Percentiles rank a stretch among this genome's conserved stretches.
phyloP scores from a whole-genome alignment of 1,140 invertebrate genomes.

The Ruditapes philippinarum region DNA sequence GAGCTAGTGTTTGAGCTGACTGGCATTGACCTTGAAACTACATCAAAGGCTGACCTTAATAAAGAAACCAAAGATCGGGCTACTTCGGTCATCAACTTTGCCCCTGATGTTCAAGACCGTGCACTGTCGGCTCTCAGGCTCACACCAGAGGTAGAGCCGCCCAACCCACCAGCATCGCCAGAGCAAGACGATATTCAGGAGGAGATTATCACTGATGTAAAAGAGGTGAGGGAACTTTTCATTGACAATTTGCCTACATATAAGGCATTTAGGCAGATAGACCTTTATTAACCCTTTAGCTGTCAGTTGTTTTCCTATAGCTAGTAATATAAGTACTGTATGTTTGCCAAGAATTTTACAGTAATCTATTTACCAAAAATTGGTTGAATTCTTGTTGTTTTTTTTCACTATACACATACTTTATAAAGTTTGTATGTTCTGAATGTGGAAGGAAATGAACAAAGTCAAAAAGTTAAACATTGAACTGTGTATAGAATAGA shows the following conservation, averaged over 20 bases:
- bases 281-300: neutral
- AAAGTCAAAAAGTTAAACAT: too few relatives aligned
- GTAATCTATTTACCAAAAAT: neutral
- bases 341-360: neutral
- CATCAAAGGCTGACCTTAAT: slow-evolving; percentile 82
- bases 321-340: neutral
- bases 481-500: too few relatives aligned
- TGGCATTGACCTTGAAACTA: slow-evolving; percentile 82
- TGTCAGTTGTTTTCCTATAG: neutral
- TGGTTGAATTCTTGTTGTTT: too few relatives aligned
- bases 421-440: too few relatives aligned
- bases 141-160: slow-evolving; percentile 45
- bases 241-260: neutral
- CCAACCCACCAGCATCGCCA: slow-evolving; percentile 56
- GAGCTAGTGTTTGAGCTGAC: slow-evolving; percentile 84
- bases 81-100: slow-evolving; percentile 77
- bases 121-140: slow-evolving; percentile 53
- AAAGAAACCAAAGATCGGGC: slow-evolving; percentile 78
- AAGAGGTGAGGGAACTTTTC: slow-evolving; percentile 58
- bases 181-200: slow-evolving; percentile 47
- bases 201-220: slow-evolving; percentile 13
- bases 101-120: slow-evolving; percentile 72
- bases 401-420: too few relatives aligned
- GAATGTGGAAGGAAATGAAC: too few relatives aligned
- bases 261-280: neutral